Percentiles rank a stretch among this genome's conserved stretches.
Evolutionary conservation across 2,888 invertebrate genomes (phyloP).

Genomic region (Nesidiocoris tenuis): DNA sequence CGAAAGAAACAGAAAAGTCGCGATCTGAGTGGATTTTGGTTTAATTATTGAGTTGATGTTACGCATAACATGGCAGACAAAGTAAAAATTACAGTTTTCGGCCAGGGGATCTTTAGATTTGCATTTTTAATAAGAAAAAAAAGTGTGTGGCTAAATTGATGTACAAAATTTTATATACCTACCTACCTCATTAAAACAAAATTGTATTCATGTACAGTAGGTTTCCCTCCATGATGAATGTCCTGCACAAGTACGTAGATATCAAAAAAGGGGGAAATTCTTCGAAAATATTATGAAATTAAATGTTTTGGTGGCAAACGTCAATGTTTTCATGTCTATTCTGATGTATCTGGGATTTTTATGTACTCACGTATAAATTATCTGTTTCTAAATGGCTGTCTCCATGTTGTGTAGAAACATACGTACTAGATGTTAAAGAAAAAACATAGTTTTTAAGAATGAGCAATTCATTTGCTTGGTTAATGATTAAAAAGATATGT

Average conservation of each 20-base stretch:
- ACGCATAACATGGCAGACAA: constrained; percentile 49
- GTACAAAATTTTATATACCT: constrained; percentile 46
- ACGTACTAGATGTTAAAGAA: constrained; percentile 45
- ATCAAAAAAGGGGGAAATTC: constrained; percentile 5
- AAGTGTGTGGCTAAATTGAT: constrained; percentile 40
- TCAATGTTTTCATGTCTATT: constrained; percentile 45
- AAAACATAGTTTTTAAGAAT: constrained; percentile 45
- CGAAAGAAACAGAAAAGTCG: neutral
- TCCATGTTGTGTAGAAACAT: constrained; percentile 49
- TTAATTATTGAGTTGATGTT: constrained; percentile 34
- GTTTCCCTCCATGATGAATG: constrained; percentile 29
- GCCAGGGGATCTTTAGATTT: neutral
- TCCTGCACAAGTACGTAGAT: constrained; percentile 41
- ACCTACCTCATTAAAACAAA: constrained; percentile 39
- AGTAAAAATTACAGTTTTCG: constrained; percentile 24
- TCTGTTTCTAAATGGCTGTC: constrained; percentile 45
- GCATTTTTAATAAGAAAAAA: neutral
- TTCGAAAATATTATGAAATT: constrained; percentile 40
- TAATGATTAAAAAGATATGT: constrained; percentile 48
- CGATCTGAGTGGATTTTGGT: constrained; percentile 30
- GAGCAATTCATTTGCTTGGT: constrained; percentile 47
- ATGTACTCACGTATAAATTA: constrained; percentile 42
- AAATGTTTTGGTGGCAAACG: constrained; percentile 46
- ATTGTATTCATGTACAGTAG: constrained; percentile 35
- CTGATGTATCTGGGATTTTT: constrained; percentile 42